Evolutionary conservation across 2,113 vertebrate species (phyloP).

Genomic region (Cisticola juncidis): DNA sequence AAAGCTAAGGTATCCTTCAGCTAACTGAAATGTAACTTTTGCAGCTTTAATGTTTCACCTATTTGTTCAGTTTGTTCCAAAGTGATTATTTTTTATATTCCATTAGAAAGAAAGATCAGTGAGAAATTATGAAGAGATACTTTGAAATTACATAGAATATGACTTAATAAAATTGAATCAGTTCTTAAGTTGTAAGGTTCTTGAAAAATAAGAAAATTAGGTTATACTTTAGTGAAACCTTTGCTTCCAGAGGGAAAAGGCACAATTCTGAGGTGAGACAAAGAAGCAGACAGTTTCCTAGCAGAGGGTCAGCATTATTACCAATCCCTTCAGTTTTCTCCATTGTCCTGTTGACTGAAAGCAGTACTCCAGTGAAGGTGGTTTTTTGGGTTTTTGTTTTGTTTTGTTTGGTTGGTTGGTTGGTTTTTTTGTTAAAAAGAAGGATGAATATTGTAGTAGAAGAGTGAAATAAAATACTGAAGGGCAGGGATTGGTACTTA

Average conservation of each 20-base stretch:
- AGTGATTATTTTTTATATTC: not conserved
- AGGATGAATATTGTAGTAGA: not conserved
- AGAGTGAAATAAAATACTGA: not conserved
- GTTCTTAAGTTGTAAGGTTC: not conserved
- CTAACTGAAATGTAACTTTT: constrained; percentile 2
- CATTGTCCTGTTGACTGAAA: not conserved
- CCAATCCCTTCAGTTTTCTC: not conserved
- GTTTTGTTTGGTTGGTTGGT: no score
- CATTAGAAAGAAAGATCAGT: not conserved
- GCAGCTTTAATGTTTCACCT: not conserved
- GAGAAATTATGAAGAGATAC: not conserved
- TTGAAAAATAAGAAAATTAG: not conserved
- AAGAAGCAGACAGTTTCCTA: not conserved
- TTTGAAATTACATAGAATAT: not conserved
- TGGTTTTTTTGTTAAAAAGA: not conserved
- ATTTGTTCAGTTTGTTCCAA: not conserved
- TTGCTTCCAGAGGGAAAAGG: not conserved
- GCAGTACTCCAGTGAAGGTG: not conserved
- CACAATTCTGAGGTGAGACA: not conserved
- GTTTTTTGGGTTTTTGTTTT: no score
- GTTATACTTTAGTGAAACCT: not conserved
- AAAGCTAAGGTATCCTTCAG: not conserved
- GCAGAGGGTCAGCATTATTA: not conserved
- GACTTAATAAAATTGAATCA: not conserved
- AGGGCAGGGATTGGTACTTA: not conserved